phyloP scores from a whole-genome alignment of 2,888 invertebrate genomes.

The Smittia aterrima region DNA sequence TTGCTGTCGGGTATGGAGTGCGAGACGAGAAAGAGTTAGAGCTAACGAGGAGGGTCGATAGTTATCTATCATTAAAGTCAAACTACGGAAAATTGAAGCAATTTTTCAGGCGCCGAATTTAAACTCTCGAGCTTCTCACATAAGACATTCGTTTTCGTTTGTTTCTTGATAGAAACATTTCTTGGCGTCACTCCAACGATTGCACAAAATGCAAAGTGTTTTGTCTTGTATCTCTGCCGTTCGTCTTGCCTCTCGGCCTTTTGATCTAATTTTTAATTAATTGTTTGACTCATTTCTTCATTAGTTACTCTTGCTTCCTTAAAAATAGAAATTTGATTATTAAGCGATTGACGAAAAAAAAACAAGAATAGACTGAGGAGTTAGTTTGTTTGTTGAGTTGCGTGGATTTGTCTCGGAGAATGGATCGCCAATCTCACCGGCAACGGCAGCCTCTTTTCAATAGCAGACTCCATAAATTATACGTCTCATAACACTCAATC shows the following conservation, averaged over 20 bases:
- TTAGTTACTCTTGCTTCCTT: neutral
- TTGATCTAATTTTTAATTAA: slow-evolving; percentile 37
- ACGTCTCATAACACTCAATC: neutral
- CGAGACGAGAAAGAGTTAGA: too few relatives aligned
- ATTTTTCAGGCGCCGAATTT: neutral
- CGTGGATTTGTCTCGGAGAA: too few relatives aligned
- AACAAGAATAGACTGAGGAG: neutral
- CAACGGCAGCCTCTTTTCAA: neutral
- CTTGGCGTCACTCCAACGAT: slow-evolving; percentile 19
- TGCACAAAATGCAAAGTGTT: neutral
- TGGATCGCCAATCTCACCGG: neutral
- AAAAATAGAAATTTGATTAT: neutral
- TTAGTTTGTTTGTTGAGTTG: neutral
- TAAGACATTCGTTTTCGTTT: neutral
- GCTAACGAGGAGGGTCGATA: slow-evolving; percentile 28
- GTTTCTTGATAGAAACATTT: neutral
- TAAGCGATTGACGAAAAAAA: neutral
- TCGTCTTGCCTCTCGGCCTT: slow-evolving; percentile 8
- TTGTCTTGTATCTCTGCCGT: neutral
- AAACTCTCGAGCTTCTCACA: neutral
- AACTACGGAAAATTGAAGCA: neutral
- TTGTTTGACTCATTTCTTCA: slow-evolving; percentile 30
- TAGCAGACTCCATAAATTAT: slow-evolving; percentile 24
- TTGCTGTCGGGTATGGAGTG: too few relatives aligned
- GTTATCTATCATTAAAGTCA: slow-evolving; percentile 16